Evolutionary conservation across 2,113 vertebrate species (phyloP).

Genomic region (Ascaphus truei): DNA sequence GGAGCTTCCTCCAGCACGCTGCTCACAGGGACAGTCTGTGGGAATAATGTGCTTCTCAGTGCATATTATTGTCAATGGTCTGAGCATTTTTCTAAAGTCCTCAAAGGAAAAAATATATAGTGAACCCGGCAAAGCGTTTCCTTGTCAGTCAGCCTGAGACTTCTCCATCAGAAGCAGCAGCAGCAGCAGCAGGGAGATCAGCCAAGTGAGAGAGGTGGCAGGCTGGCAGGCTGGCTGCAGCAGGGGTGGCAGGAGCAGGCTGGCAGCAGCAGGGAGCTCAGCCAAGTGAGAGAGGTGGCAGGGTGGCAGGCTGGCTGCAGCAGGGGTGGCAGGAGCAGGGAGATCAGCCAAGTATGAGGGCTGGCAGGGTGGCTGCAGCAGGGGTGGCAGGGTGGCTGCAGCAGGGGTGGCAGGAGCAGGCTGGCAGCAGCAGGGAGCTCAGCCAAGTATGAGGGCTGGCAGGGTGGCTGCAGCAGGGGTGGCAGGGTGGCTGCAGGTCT

Average conservation of each 20-base stretch:
- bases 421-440: slow-evolving; percentile 35
- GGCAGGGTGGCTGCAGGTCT: too few relatives aligned
- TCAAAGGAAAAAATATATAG: slow-evolving; percentile 27
- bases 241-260: too few relatives aligned
- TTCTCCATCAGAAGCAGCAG: slow-evolving; percentile 34
- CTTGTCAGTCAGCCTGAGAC: background rate
- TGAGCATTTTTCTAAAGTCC: slow-evolving; percentile 35
- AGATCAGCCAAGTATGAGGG: background rate
- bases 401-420: too few relatives aligned
- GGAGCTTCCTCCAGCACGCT: background rate
- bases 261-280: background rate
- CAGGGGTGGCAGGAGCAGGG: too few relatives aligned
- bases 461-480: too few relatives aligned
- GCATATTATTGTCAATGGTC: slow-evolving; percentile 19
- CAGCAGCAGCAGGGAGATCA: slow-evolving; percentile 32
- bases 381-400: too few relatives aligned
- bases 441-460: background rate
- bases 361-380: too few relatives aligned
- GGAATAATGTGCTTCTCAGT: slow-evolving; percentile 9
- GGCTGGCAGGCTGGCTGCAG: too few relatives aligned
- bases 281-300: background rate
- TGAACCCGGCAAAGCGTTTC: slow-evolving; percentile 18
- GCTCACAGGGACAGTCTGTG: background rate
- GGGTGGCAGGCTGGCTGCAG: too few relatives aligned
- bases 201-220: background rate